Percentiles rank a stretch among this genome's conserved stretches.
Evolutionary conservation across 2,113 vertebrate genomes (phyloP).

Genomic region (Mobula birostris): DNA sequence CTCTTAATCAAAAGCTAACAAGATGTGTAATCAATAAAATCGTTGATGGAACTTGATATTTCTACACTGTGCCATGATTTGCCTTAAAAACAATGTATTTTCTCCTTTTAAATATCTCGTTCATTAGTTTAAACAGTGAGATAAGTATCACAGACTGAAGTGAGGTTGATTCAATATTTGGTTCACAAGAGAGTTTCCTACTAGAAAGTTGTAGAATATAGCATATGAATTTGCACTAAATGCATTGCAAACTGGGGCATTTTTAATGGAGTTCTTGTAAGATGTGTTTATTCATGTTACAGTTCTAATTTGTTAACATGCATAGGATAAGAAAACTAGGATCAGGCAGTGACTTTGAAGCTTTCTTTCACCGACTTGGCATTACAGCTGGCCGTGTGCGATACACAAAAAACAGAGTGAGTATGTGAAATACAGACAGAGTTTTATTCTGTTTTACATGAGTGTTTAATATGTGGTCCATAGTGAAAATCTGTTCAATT

Average conservation of each 20-base stretch:
- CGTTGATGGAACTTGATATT: neutral
- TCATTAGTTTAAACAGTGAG: neutral
- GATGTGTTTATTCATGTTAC: neutral
- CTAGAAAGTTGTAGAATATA: neutral
- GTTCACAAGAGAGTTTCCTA: neutral
- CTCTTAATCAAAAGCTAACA: neutral
- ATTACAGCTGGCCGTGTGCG: constrained; percentile 80
- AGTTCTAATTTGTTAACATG: constrained; percentile 9
- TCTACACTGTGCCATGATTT: neutral
- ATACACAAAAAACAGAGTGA: constrained; percentile 87
- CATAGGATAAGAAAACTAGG: constrained; percentile 88
- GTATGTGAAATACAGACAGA: constrained; percentile 27
- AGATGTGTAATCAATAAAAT: neutral
- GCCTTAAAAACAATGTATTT: neutral
- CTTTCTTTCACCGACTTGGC: constrained; percentile 86
- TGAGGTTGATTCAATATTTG: neutral
- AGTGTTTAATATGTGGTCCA: neutral
- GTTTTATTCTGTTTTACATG: neutral
- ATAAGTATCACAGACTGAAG: neutral
- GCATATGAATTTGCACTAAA: neutral
- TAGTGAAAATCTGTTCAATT: too few species aligned
- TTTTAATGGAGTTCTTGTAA: neutral
- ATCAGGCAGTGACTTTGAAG: constrained; percentile 95
- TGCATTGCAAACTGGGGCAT: neutral
- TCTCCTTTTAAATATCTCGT: neutral